phyloP scores from a whole-genome alignment of 2,113 vertebrate genomes.

The Onychostruthus taczanowskii region DNA sequence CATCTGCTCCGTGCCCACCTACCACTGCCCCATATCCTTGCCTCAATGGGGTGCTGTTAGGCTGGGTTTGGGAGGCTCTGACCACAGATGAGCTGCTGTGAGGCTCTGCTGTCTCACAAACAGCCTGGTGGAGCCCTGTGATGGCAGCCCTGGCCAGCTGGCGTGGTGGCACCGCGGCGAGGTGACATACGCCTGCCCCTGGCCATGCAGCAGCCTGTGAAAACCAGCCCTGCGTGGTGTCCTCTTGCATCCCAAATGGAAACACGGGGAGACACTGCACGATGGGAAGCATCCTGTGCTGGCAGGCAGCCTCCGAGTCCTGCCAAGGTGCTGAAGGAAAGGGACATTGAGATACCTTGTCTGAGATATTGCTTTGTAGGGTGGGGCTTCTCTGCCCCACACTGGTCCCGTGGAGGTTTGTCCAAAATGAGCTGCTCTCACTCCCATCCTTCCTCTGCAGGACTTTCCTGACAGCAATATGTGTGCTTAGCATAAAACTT shows the following conservation, averaged over 20 bases:
- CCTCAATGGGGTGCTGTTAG: accelerated
- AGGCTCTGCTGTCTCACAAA: background rate
- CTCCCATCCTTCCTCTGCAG: background rate
- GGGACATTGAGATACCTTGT: background rate
- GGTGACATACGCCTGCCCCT: background rate
- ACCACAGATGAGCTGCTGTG: background rate
- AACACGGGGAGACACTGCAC: accelerated
- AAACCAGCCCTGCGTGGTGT: background rate
- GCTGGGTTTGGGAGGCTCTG: background rate
- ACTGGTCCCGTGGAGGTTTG: background rate
- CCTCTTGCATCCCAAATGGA: too few species aligned
- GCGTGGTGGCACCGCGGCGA: accelerated
- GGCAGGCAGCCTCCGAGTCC: background rate
- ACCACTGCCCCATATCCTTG: accelerated
- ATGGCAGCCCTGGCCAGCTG: background rate
- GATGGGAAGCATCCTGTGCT: background rate
- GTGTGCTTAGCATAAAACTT: background rate
- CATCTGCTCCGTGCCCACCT: background rate
- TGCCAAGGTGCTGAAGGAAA: background rate
- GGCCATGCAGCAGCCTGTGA: background rate
- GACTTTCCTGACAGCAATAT: background rate
- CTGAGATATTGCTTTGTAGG: background rate
- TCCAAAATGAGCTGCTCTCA: background rate
- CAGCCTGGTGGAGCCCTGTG: background rate
- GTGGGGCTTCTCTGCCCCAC: background rate